Base-by-base conservation (phyloP, 2,888 invertebrate genomes). In the Sympetrum striolatum region DNA sequence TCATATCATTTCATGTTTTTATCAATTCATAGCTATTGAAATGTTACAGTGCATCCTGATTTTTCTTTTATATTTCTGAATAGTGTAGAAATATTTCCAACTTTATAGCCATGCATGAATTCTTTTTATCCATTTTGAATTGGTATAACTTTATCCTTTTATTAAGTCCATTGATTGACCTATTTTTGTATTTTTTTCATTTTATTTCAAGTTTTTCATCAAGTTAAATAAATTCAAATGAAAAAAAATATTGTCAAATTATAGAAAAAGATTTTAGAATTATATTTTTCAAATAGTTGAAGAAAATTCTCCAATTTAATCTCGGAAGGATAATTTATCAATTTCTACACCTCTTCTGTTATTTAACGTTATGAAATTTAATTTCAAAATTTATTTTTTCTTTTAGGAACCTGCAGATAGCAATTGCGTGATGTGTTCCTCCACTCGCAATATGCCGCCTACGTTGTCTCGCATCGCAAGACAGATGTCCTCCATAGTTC, bases 401-500 rank as follows among this genome's bases (percentile, higher is more conserved):
- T n/a, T 14, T 5, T 15, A 86, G 86, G 86, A 86, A n/a, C 22
- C 31, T 22, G 14, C n/a, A 5, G 86, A 86, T 3, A 86, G n/a
- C 37, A 86, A 86, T 37, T 86, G 64, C 37, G 58, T 86, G n/a
- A 86, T 86, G 86, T 60, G 86, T 37, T 60, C 86, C 6, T 86
- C 86, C 10, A 64, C 86, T 15, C 86, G 86, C 37, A 86, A 86
- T 86, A 60, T 86, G 60, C 86, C 86, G 4, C 86, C 86, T n/a
- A 37, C 90, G 15, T 80, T 90, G 35, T 44, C 91, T 64, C 53
- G 60, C 25, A 90, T 90, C 22, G 90, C 86, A 14, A 80, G 90
- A 48, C 91, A 90, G 81, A 73, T 91, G 80, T 73, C 86, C 25
- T 86, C 91, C 18, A 60, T 91, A 44, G 91, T 91, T 37, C 93